Evolutionary conservation across 2,888 invertebrate genomes (phyloP).

Genomic region (Corbicula japonica): DNA sequence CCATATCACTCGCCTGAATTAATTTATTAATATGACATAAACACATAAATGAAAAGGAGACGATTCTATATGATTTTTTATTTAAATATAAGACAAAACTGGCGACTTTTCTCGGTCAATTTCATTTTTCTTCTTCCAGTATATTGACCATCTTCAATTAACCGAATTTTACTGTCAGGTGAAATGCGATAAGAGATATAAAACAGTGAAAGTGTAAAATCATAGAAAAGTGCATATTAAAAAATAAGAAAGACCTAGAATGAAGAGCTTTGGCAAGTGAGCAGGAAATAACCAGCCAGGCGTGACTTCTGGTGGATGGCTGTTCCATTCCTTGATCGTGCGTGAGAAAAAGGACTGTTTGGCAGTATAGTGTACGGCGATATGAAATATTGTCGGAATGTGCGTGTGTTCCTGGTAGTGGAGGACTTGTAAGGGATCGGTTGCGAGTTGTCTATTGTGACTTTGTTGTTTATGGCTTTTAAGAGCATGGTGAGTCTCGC

Average conservation of each 20-base stretch:
- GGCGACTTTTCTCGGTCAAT: too few relatives aligned
- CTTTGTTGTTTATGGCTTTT: constrained; percentile 14
- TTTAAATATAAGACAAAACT: too few relatives aligned
- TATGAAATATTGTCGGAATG: neutral
- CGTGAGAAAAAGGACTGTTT: constrained; percentile 6
- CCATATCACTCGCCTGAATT: too few relatives aligned
- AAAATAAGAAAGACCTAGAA: constrained; percentile 3
- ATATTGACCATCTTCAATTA: constrained; percentile 7
- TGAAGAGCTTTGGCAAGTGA: constrained; percentile 1
- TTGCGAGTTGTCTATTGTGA: constrained; percentile 12
- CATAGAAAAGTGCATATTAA: constrained; percentile 9
- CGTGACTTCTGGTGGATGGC: neutral
- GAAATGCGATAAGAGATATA: neutral
- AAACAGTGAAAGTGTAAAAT: neutral
- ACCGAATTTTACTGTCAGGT: neutral
- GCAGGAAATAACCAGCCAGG: neutral
- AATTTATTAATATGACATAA: too few relatives aligned
- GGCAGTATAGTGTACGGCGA: constrained; percentile 1
- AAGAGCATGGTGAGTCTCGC: constrained; percentile 17
- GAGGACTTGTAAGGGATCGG: neutral
- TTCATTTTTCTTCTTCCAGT: neutral
- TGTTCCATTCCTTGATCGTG: constrained; percentile 16
- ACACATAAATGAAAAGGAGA: too few relatives aligned
- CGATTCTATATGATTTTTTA: too few relatives aligned
- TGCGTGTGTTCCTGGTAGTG: constrained; percentile 8